Percentiles rank a stretch among this genome's conserved stretches.
Evolutionary conservation across 2,113 vertebrate genomes (phyloP).

Genomic region (Tor tambroides): DNA sequence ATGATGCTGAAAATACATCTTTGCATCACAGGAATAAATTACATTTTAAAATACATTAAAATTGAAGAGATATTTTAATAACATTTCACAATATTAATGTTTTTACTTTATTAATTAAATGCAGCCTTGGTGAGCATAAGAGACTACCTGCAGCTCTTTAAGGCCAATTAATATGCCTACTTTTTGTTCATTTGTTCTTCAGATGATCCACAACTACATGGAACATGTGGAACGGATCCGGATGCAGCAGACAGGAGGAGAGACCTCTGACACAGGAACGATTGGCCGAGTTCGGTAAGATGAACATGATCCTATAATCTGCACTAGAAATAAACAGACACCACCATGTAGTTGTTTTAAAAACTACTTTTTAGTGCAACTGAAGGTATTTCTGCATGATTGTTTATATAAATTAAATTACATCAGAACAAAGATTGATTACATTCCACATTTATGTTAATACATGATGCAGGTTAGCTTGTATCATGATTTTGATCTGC

Average conservation of each 20-base stretch:
- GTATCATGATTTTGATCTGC: background rate
- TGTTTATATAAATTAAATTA: too few relatives aligned
- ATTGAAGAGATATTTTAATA: background rate
- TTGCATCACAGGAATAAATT: too few relatives aligned
- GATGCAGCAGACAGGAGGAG: slow-evolving; percentile 84
- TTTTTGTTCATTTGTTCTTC: slow-evolving; percentile 37
- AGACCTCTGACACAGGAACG: slow-evolving; percentile 65
- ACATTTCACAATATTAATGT: background rate
- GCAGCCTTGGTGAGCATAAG: background rate
- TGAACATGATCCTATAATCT: background rate
- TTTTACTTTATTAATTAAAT: background rate
- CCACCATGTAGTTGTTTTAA: background rate
- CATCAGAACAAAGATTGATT: background rate
- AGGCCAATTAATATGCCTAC: background rate
- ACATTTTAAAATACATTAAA: too few relatives aligned
- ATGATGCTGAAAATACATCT: too few relatives aligned
- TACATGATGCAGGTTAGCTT: too few relatives aligned
- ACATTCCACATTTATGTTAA: background rate
- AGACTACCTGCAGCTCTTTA: background rate
- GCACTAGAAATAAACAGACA: background rate
- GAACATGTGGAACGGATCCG: slow-evolving; percentile 96
- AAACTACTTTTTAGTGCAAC: too few relatives aligned
- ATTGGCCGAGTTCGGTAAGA: slow-evolving; percentile 71
- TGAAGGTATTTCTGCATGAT: too few relatives aligned
- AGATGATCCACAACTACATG: slow-evolving; percentile 99